A percentile compares a stretch with the other conserved stretches of the same genome.
Evolutionary conservation across 1,140 invertebrate species (phyloP).

Genomic region (Holotrichia oblita): DNA sequence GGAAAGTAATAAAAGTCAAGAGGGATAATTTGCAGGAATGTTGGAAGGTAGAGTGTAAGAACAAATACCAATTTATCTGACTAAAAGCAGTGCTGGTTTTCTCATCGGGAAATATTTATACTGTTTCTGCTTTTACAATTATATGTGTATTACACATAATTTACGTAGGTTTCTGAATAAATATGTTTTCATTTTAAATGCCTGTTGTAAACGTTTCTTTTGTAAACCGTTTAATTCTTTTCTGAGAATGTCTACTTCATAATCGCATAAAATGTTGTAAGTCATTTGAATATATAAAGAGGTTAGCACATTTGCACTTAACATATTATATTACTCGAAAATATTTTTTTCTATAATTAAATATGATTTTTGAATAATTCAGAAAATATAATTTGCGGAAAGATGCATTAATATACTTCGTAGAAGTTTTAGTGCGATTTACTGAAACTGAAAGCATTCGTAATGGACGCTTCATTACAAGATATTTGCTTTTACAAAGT

Average conservation of each 20-base stretch:
- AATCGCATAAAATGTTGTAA: background rate
- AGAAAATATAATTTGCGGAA: too few species aligned
- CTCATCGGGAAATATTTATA: too few species aligned
- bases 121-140: background rate
- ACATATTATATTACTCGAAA: too few species aligned
- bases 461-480: background rate
- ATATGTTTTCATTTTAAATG: background rate
- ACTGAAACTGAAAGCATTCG: background rate
- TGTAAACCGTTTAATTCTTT: background rate
- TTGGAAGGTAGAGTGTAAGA: background rate
- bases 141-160: background rate
- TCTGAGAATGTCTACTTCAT: background rate
- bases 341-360: too few species aligned
- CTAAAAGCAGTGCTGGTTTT: background rate
- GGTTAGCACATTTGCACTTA: too few species aligned
- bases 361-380: too few species aligned
- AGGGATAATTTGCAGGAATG: constrained; percentile 12
- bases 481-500: background rate
- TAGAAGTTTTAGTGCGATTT: background rate
- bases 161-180: background rate
- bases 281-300: background rate
- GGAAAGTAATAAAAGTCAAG: constrained; percentile 16
- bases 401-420: too few species aligned
- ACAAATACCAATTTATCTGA: constrained; percentile 8
- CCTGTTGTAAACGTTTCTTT: too few species aligned